Evolutionary conservation across 1,140 invertebrate genomes (phyloP), one percentile per base, ranked within the genome.

Genomic region (Caerostris extrusa): DNA sequence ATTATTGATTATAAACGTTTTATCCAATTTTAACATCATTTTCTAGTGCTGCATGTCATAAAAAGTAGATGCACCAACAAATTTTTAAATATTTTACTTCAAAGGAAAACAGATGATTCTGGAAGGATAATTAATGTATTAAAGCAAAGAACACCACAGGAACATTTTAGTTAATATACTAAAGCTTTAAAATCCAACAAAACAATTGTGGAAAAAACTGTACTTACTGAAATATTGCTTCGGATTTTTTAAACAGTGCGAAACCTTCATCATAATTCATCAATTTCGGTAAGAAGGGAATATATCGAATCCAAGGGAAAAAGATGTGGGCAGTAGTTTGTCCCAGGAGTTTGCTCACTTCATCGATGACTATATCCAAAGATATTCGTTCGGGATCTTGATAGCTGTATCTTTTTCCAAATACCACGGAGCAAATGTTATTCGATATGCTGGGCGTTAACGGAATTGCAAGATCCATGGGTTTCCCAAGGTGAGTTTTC

Each of bases 401-500:
- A 60, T 95, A 95, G 5, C 90, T 90, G 19, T 94, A 95, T 50
- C 95, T 81, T 61, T 94, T 64, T 8, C 95, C 95, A 60, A 95
- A 95, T 3, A 94, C 69, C 17, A 95, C 19, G 0, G 93, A 87
- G 12, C 83, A 94, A 17, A 95, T 95, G 82, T 94, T 95, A 55
- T 95, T 95, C 3, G 95, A 95, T 57, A 94, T 94, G 56, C 94
- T 94, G 12, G 94, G 90, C 10, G 94, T 90, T 8, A 95, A 82
- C 0, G 94, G 90, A 4, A 17, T 12, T 3, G 60, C 57, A 12
- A 94, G n/a, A 50, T 95, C 77, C 17, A 93, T 58, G 14, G 94
- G 94, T 34, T 95, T 61, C 4, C 93, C 93, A 12, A 82, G 7
- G 53, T 55, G 7, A 12, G 64, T 14, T 7, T 56, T 58, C 4